Evolutionary conservation across 2,888 invertebrate genomes (phyloP), one percentile per base, ranked within the genome.

Genomic region (Digitonthophagus gazella): DNA sequence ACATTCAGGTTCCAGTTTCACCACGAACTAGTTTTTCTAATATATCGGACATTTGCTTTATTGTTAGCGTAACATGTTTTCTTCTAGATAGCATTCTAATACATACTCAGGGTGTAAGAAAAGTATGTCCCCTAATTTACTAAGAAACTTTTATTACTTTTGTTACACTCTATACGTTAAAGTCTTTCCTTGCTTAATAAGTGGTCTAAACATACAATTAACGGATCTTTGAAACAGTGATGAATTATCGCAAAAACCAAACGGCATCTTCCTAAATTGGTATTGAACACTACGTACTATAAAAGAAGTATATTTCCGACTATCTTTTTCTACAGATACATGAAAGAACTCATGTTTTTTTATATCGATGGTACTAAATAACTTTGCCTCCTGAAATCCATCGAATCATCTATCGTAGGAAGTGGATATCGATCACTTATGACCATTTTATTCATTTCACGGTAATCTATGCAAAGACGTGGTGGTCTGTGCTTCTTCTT

Each of bases 161-260:
- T n/a, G n/a, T n/a, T n/a, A n/a, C n/a, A n/a, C n/a, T n/a, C n/a
- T n/a, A n/a, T n/a, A n/a, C n/a, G n/a, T n/a, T n/a, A n/a, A n/a
- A n/a, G n/a, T n/a, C n/a, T n/a, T n/a, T n/a, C n/a, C n/a, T 4
- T 22, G 6, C 22, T 22, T 22, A 22, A 22, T 22, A 22, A 22
- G 22, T 22, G 22, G 22, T 6, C 22, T 22, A 22, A 22, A 22
- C 3, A 22, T 22, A 6, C 22, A 22, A 6, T 22, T 22, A 14
- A 65, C 15, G 28, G 6, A 77, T 6, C 78, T 55, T 15, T 71
- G 75, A 61, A 81, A 79, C 16, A 73, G 72, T 6, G 73, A 72
- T 6, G 80, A 80, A 1, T 75, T 74, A 14, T 76, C 78, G 16
- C 74, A 76, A 2, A 81, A 57, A 2, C 80, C 80, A 73, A 80